These are phyloP conservation scores for Tringa solitaria DNA, from an alignment of 2,113 vertebrate genomes.

Conservation along the genomic window DNA sequence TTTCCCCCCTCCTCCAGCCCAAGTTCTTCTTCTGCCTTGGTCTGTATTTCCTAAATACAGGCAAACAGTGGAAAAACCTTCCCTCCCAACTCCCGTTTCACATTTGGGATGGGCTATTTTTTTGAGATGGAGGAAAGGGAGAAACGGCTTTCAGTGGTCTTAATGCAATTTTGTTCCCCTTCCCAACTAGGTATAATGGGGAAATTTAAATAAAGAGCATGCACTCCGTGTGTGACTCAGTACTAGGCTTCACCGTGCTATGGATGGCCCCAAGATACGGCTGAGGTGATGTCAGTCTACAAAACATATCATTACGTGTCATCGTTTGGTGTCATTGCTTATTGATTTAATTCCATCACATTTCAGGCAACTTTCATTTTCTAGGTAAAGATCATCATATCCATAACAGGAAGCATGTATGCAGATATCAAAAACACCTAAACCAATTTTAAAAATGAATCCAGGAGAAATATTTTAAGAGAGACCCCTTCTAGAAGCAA, in stretches of 20 bases:
- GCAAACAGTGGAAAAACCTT: neutral
- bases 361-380: conserved; percentile 41
- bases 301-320: neutral
- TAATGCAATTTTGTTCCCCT: neutral
- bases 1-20: neutral
- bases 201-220: neutral
- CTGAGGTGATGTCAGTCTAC: conserved; percentile 23
- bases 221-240: too few relatives aligned
- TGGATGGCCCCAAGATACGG: neutral
- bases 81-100: neutral
- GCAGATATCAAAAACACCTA: conserved; percentile 7
- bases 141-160: neutral
- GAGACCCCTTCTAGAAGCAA: neutral
- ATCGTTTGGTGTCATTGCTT: neutral
- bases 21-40: neutral
- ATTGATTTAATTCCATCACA: conserved; percentile 45
- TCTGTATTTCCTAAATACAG: neutral
- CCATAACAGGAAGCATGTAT: conserved; percentile 1
- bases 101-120: neutral
- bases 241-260: neutral
- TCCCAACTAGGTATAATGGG: neutral
- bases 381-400: conserved; percentile 7
- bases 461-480: neutral
- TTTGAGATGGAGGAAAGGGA: neutral
- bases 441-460: conserved; percentile 6